A percentile compares a stretch with the other conserved stretches of the same genome.
Conservation (phyloP, 2,888 invertebrate species). For the Campaea margaritaria region DNA sequence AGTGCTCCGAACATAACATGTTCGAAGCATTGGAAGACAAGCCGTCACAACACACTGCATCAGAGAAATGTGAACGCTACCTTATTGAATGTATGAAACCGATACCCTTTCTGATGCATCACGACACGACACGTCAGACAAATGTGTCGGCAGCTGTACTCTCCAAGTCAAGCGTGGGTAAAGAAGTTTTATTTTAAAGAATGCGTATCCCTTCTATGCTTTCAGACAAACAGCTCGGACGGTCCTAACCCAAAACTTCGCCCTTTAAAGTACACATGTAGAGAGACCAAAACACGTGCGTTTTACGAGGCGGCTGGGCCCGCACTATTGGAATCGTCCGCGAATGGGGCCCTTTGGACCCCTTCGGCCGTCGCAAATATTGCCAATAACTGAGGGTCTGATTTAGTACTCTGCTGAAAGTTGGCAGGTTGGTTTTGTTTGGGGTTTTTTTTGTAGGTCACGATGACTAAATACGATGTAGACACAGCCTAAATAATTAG, state of each 20-base stretch:
- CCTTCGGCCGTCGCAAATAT: conserved; percentile 41
- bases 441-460: conserved; percentile 19
- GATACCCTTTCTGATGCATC: too few relatives aligned
- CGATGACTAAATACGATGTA: too few relatives aligned
- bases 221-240: conserved; percentile 62
- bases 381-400: conserved; percentile 39
- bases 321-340: conserved; percentile 75
- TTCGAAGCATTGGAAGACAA: too few relatives aligned
- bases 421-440: conserved; percentile 17
- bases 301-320: conserved; percentile 70
- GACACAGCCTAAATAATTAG: too few relatives aligned
- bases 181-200: too few relatives aligned
- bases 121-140: too few relatives aligned
- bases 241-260: conserved; percentile 78
- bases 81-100: too few relatives aligned
- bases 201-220: conserved; percentile 57
- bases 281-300: conserved; percentile 76
- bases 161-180: too few relatives aligned
- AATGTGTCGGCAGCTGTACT: too few relatives aligned
- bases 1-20: too few relatives aligned
- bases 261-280: conserved; percentile 80
- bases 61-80: too few relatives aligned
- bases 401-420: conserved; percentile 24
- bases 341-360: conserved; percentile 66
- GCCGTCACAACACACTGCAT: too few relatives aligned